Percentiles rank a stretch among this genome's conserved stretches.
These are phyloP conservation scores for Acleris emargana DNA, from an alignment of 2,888 invertebrate species.

Conservation along the genomic window DNA sequence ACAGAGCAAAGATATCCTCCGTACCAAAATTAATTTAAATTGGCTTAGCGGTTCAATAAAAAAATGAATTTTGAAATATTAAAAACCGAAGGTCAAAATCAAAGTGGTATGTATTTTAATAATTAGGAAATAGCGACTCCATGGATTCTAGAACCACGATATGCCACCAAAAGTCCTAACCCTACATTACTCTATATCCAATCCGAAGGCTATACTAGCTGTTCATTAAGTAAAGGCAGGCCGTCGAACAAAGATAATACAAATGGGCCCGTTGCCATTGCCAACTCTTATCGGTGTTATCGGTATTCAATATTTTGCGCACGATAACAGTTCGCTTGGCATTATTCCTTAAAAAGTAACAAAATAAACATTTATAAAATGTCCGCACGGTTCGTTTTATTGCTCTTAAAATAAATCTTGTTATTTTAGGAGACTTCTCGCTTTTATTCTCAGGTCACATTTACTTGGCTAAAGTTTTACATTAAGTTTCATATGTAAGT, in stretches of 20 bases:
- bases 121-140: no score
- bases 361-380: background rate
- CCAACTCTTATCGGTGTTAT: slow-evolving; percentile 24
- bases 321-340: slow-evolving; percentile 6
- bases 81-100: no score
- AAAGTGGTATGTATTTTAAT: no score
- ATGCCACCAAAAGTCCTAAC: no score
- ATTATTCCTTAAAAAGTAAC: background rate
- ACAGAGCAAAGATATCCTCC: no score
- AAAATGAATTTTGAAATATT: no score
- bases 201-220: slow-evolving; percentile 8
- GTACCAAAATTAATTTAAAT: no score
- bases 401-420: background rate
- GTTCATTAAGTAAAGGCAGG: slow-evolving; percentile 5
- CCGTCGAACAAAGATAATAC: slow-evolving; percentile 15
- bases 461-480: no score
- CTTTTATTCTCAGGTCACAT: no score
- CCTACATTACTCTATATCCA: slow-evolving; percentile 9
- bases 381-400: background rate
- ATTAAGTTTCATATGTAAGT: no score
- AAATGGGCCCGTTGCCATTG: slow-evolving; percentile 17
- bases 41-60: no score
- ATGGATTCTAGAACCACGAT: no score
- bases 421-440: background rate
- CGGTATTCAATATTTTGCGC: slow-evolving; percentile 26